Evolutionary conservation across 1,140 invertebrate species (phyloP), one percentile per base, ranked within the genome.

Genomic region (Zaprionus capensis): DNA sequence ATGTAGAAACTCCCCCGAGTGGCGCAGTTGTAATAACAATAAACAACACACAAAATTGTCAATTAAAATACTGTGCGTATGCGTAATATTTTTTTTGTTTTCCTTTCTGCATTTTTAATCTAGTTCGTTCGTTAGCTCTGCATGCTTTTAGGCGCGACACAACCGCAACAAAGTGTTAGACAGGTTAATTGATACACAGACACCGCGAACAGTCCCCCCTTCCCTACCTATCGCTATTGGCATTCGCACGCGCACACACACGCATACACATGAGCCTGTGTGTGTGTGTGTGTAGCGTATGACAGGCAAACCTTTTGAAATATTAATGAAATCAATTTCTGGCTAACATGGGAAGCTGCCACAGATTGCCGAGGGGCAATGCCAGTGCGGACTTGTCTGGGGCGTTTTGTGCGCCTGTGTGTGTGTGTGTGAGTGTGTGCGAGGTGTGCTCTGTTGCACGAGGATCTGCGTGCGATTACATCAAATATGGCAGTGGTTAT

Each of bases 241-340:
- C 26, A 31, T 31, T 36, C 58, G 17, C 24, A 36, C 41, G n/a
- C 11, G 31, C 62, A 57, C 26, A 46, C 38, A 62, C 38, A 28
- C 26, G 6, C 26, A 7, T 28, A 7, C 26, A 28, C 28, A 31
- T 31, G 7, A 31, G 24, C 34, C 75, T 61, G 55, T 73, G 63
- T 14, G 14, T 22, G 11, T 22, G 46, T 20, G 46, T 49, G 46
- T 49, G 20, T 5, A 4, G 46, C 17, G 46, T 51, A 51, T 59
- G 73, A 26, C 41, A 55, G 61, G 49, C 46, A 78, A 88, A 73
- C 78, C 84, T 88, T 88, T 88, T 88, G 85, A 88, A 88, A 88
- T 88, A 88, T 88, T 88, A 82, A 88, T 88, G 84, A 81, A 88
- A 88, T 88, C 85, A 88, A 88, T 88, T 88, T 88, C 41, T 66